Conservation (phyloP, 37 sponge, comb jelly and placozoan species). For the Ephydatia muelleri region DNA sequence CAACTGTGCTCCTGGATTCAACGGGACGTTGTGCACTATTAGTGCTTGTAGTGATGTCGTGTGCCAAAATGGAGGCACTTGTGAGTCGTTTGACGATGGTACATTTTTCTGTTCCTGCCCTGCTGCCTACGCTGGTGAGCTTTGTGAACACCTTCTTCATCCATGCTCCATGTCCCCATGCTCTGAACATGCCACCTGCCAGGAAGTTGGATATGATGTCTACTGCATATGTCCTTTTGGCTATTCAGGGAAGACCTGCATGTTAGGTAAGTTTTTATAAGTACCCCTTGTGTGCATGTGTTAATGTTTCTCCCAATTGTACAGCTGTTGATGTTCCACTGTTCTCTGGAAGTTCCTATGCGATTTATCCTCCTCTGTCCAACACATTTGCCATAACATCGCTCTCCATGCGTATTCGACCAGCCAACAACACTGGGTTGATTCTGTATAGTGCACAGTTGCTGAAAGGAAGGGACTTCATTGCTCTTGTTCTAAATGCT, state of each 20-base stretch:
- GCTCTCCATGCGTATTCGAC: slow-evolving; percentile 45
- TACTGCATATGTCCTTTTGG: slow-evolving; percentile 18
- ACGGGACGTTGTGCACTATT: neutral
- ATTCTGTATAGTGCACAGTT: slow-evolving; percentile 46
- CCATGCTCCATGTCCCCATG: neutral
- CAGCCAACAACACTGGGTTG: slow-evolving; percentile 34
- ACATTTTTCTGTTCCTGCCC: slow-evolving; percentile 46
- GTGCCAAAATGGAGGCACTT: slow-evolving; percentile 69
- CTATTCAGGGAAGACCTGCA: slow-evolving; percentile 42
- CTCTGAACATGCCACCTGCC: neutral
- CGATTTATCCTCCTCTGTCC: slow-evolving; percentile 25
- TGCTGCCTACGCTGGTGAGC: slow-evolving; percentile 17
- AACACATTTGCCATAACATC: slow-evolving; percentile 43
- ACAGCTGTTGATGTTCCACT: slow-evolving; percentile 33
- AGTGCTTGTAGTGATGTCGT: slow-evolving; percentile 24
- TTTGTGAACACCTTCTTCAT: neutral
- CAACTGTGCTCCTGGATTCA: slow-evolving; percentile 11
- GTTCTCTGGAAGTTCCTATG: slow-evolving; percentile 38
- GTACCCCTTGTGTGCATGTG: neutral
- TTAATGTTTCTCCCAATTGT: neutral
- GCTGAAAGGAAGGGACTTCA: slow-evolving; percentile 43
- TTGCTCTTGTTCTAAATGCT: slow-evolving; percentile 41
- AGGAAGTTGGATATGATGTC: neutral
- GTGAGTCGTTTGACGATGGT: slow-evolving; percentile 7
- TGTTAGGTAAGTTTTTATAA: slow-evolving; percentile 11